A percentile compares a stretch with the other conserved stretches of the same genome.
Evolutionary conservation across 2,888 invertebrate species (phyloP).

Genomic region (Stratiomys singularior): DNA sequence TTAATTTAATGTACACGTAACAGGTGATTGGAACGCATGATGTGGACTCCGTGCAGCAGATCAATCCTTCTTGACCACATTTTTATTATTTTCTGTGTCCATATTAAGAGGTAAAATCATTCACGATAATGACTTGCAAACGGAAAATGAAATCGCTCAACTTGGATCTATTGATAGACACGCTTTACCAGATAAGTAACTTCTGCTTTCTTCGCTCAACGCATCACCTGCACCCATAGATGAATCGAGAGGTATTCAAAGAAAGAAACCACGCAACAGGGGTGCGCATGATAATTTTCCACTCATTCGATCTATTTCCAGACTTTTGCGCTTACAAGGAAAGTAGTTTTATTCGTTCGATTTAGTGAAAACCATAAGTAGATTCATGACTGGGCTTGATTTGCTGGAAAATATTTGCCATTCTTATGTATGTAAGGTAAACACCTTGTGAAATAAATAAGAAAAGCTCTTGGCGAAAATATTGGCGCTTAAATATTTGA

Average conservation of each 20-base stretch:
- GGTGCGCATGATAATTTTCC: neutral
- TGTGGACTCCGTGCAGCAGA: neutral
- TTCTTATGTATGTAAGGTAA: no score
- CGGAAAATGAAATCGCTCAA: constrained; percentile 32
- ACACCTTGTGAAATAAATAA: no score
- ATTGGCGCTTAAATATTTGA: no score
- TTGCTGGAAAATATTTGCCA: no score
- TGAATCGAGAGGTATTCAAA: neutral
- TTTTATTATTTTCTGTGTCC: constrained; percentile 6
- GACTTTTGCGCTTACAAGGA: no score
- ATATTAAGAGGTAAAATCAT: constrained; percentile 13
- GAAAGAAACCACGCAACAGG: neutral
- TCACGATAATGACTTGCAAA: constrained; percentile 35
- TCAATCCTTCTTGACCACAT: constrained; percentile 37
- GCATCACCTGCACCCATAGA: constrained; percentile 5
- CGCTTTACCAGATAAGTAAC: constrained; percentile 34
- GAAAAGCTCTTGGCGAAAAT: no score
- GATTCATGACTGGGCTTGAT: no score
- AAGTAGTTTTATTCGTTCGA: no score
- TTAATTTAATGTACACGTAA: no score
- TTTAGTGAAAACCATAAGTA: no score
- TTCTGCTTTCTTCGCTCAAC: constrained; percentile 37
- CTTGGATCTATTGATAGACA: constrained; percentile 4
- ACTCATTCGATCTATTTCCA: neutral
- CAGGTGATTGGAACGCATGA: constrained; percentile 18